Conservation (phyloP, 2,888 invertebrate species). For the Drosophila dives region DNA sequence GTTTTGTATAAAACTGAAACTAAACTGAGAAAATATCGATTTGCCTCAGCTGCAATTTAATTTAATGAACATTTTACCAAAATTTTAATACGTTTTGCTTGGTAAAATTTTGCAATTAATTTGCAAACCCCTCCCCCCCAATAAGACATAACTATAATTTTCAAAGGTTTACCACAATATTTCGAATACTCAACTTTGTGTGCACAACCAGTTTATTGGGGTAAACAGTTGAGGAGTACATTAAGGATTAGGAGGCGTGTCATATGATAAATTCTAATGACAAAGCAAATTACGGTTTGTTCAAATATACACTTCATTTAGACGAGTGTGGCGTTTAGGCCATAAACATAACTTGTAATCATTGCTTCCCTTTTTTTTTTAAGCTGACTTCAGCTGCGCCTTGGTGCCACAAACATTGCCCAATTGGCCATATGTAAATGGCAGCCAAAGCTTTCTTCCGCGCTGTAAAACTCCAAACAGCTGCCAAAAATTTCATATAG, state of each 20-base stretch:
- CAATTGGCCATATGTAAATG: slow-evolving; percentile 76
- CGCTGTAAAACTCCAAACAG: slow-evolving; percentile 40
- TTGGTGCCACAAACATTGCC: slow-evolving; percentile 37
- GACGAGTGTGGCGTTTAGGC: slow-evolving; percentile 42
- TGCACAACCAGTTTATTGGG: slow-evolving; percentile 20
- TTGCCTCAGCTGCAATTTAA: too few relatives aligned
- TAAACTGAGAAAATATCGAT: not conserved
- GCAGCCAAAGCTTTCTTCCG: slow-evolving; percentile 29
- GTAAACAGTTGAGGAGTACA: slow-evolving; percentile 1
- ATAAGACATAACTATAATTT: slow-evolving; percentile 12
- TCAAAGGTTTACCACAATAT: not conserved
- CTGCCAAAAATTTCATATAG: slow-evolving; percentile 49
- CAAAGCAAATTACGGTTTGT: slow-evolving; percentile 32
- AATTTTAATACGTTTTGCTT: not conserved
- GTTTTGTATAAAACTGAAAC: not conserved
- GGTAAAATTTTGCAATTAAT: not conserved
- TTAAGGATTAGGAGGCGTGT: not conserved
- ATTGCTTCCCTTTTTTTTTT: slow-evolving; percentile 19
- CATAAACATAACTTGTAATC: slow-evolving; percentile 58
- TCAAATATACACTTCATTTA: slow-evolving; percentile 54
- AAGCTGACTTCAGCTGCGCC: slow-evolving; percentile 32
- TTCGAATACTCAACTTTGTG: not conserved
- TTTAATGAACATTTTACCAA: too few relatives aligned
- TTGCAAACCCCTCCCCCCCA: not conserved
- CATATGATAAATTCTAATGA: slow-evolving; percentile 41